Conservation (phyloP, 2,888 invertebrate genomes). For the Dicranocentrus wangi region DNA sequence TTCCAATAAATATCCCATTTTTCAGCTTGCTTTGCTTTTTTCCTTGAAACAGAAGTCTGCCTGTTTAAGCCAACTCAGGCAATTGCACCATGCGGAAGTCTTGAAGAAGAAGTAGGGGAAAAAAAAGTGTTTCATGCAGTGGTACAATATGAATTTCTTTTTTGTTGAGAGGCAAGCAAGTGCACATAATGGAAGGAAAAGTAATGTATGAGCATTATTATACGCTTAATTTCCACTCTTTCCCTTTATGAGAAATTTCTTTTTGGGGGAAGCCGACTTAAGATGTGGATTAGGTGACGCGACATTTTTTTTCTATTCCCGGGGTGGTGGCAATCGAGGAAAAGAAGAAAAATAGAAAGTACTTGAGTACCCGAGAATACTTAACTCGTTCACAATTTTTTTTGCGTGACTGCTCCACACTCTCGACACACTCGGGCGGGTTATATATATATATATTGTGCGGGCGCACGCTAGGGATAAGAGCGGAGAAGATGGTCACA, state of each 20-base stretch:
- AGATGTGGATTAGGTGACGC: slow-evolving; percentile 45
- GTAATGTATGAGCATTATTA: slow-evolving; percentile 53
- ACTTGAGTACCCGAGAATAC: slow-evolving; percentile 41
- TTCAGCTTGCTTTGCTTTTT: background rate
- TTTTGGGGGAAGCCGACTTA: slow-evolving; percentile 27
- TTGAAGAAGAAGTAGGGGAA: too few relatives aligned
- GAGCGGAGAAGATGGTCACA: slow-evolving; percentile 39
- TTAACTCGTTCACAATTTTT: slow-evolving; percentile 44
- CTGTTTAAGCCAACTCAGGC: too few relatives aligned
- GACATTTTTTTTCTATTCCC: background rate
- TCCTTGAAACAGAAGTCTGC: background rate
- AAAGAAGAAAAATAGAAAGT: slow-evolving; percentile 40
- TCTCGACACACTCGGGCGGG: background rate
- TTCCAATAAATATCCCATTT: slow-evolving; percentile 43
- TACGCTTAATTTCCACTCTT: slow-evolving; percentile 53
- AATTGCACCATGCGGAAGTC: too few relatives aligned
- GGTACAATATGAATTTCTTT: slow-evolving; percentile 31
- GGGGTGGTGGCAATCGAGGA: slow-evolving; percentile 20
- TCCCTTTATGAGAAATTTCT: slow-evolving; percentile 50
- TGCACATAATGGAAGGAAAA: slow-evolving; percentile 54
- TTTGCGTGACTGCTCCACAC: slow-evolving; percentile 53
- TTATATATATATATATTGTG: too few relatives aligned
- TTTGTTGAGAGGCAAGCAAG: slow-evolving; percentile 55
- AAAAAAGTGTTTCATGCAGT: slow-evolving; percentile 8
- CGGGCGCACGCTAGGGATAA: too few relatives aligned